Percentiles rank a stretch among this genome's conserved stretches.
These are phyloP conservation scores for Rhynchotus rufescens DNA, from an alignment of 2,797 vertebrate genomes.

Conservation along the genomic window DNA sequence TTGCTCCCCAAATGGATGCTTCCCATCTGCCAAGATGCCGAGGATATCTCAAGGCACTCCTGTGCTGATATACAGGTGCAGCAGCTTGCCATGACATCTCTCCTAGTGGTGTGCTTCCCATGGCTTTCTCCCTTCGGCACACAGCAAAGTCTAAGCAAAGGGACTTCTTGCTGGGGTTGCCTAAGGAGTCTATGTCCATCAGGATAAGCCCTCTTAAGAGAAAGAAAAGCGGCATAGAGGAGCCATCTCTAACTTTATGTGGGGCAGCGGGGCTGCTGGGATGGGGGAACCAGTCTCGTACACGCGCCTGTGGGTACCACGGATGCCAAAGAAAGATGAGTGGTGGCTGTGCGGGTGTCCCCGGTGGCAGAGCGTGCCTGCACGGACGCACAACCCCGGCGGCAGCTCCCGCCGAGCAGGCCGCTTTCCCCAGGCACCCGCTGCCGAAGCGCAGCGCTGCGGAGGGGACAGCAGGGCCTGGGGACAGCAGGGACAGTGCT, in stretches of 20 bases:
- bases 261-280: background rate
- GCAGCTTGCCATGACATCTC: background rate
- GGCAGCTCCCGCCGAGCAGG: too few species aligned
- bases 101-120: background rate
- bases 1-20: background rate
- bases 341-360: too few species aligned
- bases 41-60: background rate
- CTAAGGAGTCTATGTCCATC: background rate
- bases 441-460: too few species aligned
- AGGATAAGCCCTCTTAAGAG: background rate
- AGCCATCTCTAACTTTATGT: background rate
- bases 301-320: background rate
- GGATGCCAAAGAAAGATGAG: background rate
- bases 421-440: too few species aligned
- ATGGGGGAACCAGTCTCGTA: background rate
- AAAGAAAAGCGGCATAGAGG: background rate
- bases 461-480: too few species aligned
- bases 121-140: background rate
- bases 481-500: too few species aligned
- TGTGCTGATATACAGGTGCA: background rate
- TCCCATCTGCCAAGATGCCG: background rate
- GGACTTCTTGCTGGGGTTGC: background rate
- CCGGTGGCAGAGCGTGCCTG: too few species aligned
- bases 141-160: background rate
- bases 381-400: background rate